Conservation (phyloP, 2,113 vertebrate genomes). For the Nematolebias whitei region DNA sequence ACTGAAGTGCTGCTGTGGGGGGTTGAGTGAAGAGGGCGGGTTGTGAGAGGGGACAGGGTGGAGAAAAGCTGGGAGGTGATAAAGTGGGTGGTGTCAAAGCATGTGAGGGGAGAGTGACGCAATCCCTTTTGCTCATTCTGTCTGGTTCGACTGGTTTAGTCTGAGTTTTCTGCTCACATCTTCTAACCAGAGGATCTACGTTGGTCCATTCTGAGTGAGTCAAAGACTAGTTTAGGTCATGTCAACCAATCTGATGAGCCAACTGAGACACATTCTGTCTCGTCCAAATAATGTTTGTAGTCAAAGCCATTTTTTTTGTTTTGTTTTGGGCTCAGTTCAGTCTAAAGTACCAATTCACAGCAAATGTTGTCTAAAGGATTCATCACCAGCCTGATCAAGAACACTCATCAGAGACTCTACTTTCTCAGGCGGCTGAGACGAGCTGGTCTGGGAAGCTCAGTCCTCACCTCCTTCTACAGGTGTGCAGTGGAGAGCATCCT, state of each 20-base stretch:
- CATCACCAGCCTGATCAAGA: no score
- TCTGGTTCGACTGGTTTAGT: conserved; percentile 68
- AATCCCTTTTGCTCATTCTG: conserved; percentile 66
- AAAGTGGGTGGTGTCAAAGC: conserved; percentile 5
- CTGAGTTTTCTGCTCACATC: conserved; percentile 49
- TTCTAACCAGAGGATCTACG: background rate
- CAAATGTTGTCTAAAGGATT: no score
- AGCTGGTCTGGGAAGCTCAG: no score
- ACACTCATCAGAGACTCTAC: no score
- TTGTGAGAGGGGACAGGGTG: conserved; percentile 33
- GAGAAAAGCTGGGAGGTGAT: conserved; percentile 31
- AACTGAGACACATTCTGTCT: background rate
- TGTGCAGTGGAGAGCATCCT: no score
- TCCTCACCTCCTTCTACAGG: no score
- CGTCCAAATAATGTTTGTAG: no score
- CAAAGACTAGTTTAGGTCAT: background rate
- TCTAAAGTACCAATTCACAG: no score
- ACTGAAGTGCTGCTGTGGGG: conserved; percentile 80
- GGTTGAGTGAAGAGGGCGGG: conserved; percentile 46
- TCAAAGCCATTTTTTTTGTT: no score
- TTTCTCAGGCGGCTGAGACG: no score
- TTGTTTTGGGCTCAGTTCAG: no score
- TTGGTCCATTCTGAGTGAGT: background rate
- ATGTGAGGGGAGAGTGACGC: conserved; percentile 47
- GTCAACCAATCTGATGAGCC: no score